Evolutionary conservation across 2,113 vertebrate species (phyloP).

Genomic region (Irena cyanogastra): DNA sequence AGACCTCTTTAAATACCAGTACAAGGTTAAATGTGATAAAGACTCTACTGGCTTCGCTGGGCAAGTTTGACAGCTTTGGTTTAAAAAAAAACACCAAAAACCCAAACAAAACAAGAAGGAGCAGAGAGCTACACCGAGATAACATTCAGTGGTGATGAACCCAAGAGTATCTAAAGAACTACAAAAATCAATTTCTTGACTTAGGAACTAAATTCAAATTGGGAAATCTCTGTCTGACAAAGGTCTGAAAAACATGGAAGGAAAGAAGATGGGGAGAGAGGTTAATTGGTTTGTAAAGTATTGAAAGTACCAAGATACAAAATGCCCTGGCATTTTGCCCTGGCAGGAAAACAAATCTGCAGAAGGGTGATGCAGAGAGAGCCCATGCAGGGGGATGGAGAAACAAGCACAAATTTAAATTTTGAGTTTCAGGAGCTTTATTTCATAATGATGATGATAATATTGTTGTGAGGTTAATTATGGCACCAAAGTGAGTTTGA

Average conservation of each 20-base stretch:
- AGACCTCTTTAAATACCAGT: slow-evolving; percentile 3
- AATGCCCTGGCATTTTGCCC: not conserved
- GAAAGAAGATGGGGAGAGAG: not conserved
- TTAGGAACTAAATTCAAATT: not conserved
- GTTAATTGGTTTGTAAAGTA: not conserved
- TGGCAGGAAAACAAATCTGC: not conserved
- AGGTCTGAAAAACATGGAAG: not conserved
- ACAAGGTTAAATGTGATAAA: slow-evolving; percentile 2
- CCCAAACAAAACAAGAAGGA: not conserved
- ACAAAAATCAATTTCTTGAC: not conserved
- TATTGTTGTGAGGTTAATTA: not conserved
- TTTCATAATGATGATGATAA: not conserved
- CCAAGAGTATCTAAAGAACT: not conserved
- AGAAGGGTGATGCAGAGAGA: not conserved
- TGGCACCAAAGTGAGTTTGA: not conserved
- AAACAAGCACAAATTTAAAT: not conserved
- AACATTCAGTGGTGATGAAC: not conserved
- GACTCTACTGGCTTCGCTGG: not conserved
- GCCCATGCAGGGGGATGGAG: accelerated
- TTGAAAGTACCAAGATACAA: not conserved
- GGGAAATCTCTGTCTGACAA: not conserved
- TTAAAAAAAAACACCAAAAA: not conserved
- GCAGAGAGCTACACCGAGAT: not conserved
- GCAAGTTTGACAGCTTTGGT: not conserved
- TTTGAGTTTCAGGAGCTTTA: not conserved